Conservation (phyloP, 1,140 invertebrate species). For the Zaprionus ornatus region DNA sequence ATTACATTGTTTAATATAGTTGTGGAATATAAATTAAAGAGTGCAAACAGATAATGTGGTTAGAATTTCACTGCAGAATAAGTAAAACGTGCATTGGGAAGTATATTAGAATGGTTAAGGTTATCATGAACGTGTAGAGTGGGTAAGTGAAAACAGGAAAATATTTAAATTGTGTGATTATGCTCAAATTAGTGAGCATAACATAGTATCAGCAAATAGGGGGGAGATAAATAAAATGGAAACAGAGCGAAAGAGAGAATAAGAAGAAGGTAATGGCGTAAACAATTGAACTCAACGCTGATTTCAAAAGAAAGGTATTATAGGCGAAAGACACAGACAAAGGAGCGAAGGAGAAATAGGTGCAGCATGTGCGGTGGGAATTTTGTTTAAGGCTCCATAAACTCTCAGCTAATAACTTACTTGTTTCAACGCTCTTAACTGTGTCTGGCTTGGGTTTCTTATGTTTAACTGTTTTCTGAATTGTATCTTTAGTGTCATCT, state of each 20-base stretch:
- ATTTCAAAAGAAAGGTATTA: slow-evolving; percentile 52
- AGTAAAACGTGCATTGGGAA: slow-evolving; percentile 26
- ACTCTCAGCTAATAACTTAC: slow-evolving; percentile 79
- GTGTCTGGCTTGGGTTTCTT: slow-evolving; percentile 80
- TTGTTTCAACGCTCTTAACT: slow-evolving; percentile 78
- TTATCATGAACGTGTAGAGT: slow-evolving; percentile 11
- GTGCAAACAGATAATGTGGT: slow-evolving; percentile 29
- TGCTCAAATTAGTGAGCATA: slow-evolving; percentile 32
- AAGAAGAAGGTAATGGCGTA: slow-evolving; percentile 47
- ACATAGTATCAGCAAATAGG: slow-evolving; percentile 10
- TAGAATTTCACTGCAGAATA: neutral
- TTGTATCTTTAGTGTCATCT: slow-evolving; percentile 76
- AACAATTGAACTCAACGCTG: slow-evolving; percentile 55
- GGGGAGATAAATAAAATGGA: slow-evolving; percentile 20
- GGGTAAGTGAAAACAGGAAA: neutral
- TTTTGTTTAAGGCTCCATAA: slow-evolving; percentile 56
- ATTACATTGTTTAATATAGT: neutral
- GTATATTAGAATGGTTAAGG: slow-evolving; percentile 13
- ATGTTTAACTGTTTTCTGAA: slow-evolving; percentile 79
- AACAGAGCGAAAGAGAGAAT: slow-evolving; percentile 32
- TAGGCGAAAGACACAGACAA: slow-evolving; percentile 70
- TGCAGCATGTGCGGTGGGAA: slow-evolving; percentile 54
- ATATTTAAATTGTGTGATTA: slow-evolving; percentile 6
- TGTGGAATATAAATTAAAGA: slow-evolving; percentile 23
- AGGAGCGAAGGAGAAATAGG: slow-evolving; percentile 49